phyloP scores from a whole-genome alignment of 2,888 invertebrate genomes.

The Drosophila parthenogenetica region DNA sequence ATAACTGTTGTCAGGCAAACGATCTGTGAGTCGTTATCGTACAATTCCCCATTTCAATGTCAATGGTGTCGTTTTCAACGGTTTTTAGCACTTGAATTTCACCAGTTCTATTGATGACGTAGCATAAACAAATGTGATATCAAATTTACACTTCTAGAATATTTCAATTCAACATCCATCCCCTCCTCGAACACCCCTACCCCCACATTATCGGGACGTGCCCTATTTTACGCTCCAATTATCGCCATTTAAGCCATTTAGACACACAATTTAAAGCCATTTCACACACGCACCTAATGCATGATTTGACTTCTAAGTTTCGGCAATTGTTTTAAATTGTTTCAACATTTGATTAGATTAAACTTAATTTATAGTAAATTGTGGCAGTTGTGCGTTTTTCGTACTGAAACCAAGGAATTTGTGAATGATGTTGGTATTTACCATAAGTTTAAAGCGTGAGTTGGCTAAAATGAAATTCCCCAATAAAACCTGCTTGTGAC shows the following conservation, averaged over 20 bases:
- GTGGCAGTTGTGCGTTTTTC: conserved; percentile 2
- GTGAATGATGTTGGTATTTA: not conserved
- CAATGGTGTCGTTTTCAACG: conserved; percentile 66
- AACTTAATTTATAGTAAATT: not conserved
- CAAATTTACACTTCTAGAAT: conserved; percentile 5
- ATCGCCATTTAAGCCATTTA: conserved; percentile 11
- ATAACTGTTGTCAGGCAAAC: conserved; percentile 61
- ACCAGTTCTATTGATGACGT: conserved; percentile 68
- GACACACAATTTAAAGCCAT: conserved; percentile 6
- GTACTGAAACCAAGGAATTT: not conserved
- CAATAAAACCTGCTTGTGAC: conserved; percentile 16
- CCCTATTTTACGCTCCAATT: conserved; percentile 11
- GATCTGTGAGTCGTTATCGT: conserved; percentile 51
- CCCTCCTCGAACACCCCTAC: not conserved
- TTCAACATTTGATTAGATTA: conserved; percentile 48
- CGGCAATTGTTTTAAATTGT: conserved; percentile 17
- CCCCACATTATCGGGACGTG: conserved; percentile 10
- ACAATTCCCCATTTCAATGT: conserved; percentile 65
- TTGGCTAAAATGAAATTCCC: conserved; percentile 2
- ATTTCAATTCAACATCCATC: not conserved
- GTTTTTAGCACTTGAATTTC: conserved; percentile 53
- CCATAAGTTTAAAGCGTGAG: conserved; percentile 1
- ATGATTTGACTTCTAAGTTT: conserved; percentile 21
- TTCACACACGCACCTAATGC: conserved; percentile 19
- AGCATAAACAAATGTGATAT: conserved; percentile 26